Percentiles rank a stretch among this genome's conserved stretches.
Evolutionary conservation across 2,888 invertebrate genomes (phyloP).

Genomic region (Noctua fimbriata): DNA sequence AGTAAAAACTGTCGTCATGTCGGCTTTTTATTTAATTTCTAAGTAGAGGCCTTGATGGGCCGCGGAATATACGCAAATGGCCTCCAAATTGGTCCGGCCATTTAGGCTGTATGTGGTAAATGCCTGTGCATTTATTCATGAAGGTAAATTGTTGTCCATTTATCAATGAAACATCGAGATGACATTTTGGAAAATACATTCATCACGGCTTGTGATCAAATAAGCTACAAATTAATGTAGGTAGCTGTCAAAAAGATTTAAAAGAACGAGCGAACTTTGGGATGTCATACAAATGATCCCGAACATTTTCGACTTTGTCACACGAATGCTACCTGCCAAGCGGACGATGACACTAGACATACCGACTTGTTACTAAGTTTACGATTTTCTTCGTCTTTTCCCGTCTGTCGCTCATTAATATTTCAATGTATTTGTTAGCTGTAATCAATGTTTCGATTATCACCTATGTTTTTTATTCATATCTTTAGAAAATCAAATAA

Average conservation of each 20-base stretch:
- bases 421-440: too few species aligned
- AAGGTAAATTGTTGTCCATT: slow-evolving; percentile 38
- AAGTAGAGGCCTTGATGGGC: slow-evolving; percentile 29
- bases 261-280: too few species aligned
- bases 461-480: not conserved
- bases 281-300: too few species aligned
- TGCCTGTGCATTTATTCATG: slow-evolving; percentile 42
- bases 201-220: not conserved
- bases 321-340: too few species aligned
- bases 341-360: too few species aligned
- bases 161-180: slow-evolving; percentile 36
- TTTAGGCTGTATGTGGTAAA: slow-evolving; percentile 43
- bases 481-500: not conserved
- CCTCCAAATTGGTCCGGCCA: slow-evolving; percentile 41
- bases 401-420: too few species aligned
- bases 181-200: slow-evolving; percentile 28
- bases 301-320: too few species aligned
- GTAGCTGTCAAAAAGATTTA: too few species aligned
- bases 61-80: slow-evolving; percentile 44
- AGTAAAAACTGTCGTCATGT: slow-evolving; percentile 48
- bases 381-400: too few species aligned
- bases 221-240: not conserved
- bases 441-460: not conserved
- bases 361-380: too few species aligned
- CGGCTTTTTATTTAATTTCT: slow-evolving; percentile 54